Evolutionary conservation across 2,797 vertebrate species (phyloP).

Genomic region (Cossypha heuglini): DNA sequence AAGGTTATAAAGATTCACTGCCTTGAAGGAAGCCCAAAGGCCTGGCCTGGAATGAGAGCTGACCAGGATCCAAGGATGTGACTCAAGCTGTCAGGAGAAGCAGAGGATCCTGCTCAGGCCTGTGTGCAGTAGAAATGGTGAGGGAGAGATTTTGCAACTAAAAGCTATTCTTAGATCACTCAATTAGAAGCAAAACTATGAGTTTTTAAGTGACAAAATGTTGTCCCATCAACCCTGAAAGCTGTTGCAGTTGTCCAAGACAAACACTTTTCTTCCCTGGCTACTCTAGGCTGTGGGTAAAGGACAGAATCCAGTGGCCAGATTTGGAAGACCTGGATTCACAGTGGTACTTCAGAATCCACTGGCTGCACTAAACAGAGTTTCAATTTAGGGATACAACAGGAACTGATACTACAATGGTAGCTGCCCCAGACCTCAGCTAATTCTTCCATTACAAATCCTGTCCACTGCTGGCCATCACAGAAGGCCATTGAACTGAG

Average conservation of each 20-base stretch:
- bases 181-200: not conserved
- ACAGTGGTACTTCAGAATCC: not conserved
- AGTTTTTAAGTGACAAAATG: not conserved
- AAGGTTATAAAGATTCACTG: not conserved
- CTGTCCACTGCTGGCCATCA: not conserved
- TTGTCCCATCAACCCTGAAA: not conserved
- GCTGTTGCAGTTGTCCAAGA: not conserved
- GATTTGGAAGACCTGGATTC: not conserved
- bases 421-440: not conserved
- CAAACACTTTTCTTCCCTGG: not conserved
- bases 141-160: not conserved
- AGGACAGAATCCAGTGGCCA: not conserved
- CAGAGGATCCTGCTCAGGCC: not conserved
- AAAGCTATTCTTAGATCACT: not conserved
- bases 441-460: not conserved
- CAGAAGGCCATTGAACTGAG: not conserved
- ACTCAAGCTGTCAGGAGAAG: not conserved
- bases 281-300: not conserved
- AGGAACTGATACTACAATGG: accelerated
- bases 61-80: not conserved
- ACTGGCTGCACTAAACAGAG: not conserved
- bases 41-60: not conserved
- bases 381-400: not conserved
- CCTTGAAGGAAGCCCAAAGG: not conserved
- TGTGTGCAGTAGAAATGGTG: not conserved